These are phyloP conservation scores for Drosophila falleni DNA, from an alignment of 2,888 invertebrate genomes.

Conservation along the genomic window DNA sequence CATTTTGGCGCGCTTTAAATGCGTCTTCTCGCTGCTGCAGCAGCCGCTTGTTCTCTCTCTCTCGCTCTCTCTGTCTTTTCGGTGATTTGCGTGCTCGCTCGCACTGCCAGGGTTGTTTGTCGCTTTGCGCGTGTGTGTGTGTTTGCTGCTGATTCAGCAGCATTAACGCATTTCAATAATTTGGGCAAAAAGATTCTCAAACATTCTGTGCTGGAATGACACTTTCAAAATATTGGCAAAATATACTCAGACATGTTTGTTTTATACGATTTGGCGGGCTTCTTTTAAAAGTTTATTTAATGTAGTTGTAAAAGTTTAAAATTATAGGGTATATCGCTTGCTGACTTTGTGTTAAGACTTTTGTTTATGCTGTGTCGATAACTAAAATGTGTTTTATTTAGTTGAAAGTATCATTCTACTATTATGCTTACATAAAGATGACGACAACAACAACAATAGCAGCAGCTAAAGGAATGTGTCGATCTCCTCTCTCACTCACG, in stretches of 20 bases:
- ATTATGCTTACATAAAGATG: conserved; percentile 34
- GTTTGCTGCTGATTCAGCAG: conserved; percentile 31
- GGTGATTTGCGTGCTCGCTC: conserved; percentile 24
- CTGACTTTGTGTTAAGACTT: background rate
- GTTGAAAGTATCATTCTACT: conserved; percentile 19
- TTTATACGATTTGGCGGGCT: background rate
- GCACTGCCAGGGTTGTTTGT: conserved; percentile 20
- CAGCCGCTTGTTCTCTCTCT: conserved; percentile 1
- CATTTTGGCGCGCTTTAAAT: conserved; percentile 67
- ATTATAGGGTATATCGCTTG: background rate
- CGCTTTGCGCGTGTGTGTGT: conserved; percentile 10
- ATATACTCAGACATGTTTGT: background rate
- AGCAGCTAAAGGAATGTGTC: conserved; percentile 10
- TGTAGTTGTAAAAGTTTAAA: background rate
- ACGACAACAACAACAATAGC: background rate
- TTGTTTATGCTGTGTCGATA: background rate
- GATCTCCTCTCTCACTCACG: conserved; percentile 43
- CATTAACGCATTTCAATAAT: conserved; percentile 33
- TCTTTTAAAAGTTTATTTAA: background rate
- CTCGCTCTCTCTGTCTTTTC: background rate
- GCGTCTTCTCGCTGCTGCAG: conserved; percentile 38
- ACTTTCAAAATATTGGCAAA: background rate
- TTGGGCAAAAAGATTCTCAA: conserved; percentile 23
- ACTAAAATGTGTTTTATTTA: background rate
- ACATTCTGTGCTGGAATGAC: conserved; percentile 3